Evolutionary conservation across 2,888 invertebrate genomes (phyloP).

Genomic region (Chymomyza caudatula): DNA sequence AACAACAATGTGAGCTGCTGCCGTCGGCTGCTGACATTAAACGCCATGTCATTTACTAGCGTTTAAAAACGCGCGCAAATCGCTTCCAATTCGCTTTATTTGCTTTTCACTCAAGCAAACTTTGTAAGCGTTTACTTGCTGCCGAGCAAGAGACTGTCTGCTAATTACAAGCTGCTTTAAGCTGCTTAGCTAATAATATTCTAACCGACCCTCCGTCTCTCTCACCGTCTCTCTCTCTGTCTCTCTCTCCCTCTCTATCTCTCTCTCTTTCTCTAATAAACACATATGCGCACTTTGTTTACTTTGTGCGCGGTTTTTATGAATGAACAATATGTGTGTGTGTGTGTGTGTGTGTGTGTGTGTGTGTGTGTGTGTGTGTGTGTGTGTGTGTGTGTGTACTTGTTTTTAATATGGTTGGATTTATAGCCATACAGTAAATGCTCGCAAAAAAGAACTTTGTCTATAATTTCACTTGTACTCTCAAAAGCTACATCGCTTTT

Average conservation of each 20-base stretch:
- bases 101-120: neutral
- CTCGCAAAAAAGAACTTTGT: no score
- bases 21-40: neutral
- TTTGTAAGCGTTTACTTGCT: neutral
- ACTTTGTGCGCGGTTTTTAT: neutral
- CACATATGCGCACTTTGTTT: neutral
- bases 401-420: no score
- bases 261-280: neutral
- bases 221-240: no score
- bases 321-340: neutral
- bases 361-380: neutral
- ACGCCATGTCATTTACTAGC: neutral
- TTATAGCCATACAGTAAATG: no score
- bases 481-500: no score
- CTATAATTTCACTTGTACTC: no score
- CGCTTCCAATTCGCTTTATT: slow-evolving; percentile 18
- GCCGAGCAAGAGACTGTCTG: slow-evolving; percentile 24
- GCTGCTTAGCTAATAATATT: slow-evolving; percentile 33
- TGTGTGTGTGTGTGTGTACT: no score
- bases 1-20: neutral
- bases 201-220: neutral
- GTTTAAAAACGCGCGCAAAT: slow-evolving; percentile 31
- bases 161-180: slow-evolving; percentile 65
- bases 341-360: neutral
- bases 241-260: no score